Conservation (phyloP, 2,113 vertebrate genomes). For the Pelecanoides urinatrix region DNA sequence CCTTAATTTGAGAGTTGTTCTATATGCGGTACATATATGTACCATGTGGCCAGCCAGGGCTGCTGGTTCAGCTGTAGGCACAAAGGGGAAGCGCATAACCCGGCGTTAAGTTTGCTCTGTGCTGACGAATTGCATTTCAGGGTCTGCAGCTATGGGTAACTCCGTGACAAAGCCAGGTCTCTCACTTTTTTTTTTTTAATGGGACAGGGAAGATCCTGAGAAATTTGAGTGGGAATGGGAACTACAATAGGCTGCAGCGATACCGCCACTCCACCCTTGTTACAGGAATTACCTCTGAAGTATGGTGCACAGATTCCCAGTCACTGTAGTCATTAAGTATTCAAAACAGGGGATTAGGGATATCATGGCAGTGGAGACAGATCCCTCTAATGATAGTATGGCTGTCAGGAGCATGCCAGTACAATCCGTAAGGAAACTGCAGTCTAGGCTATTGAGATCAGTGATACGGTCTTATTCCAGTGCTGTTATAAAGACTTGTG, state of each 20-base stretch:
- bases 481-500: slow-evolving; percentile 4
- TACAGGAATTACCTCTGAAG: neutral
- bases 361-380: slow-evolving; percentile 21
- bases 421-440: neutral
- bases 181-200: too few species aligned
- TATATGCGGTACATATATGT: neutral
- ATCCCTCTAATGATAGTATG: neutral
- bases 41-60: neutral
- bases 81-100: neutral
- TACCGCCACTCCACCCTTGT: neutral
- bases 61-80: neutral
- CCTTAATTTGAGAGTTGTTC: neutral
- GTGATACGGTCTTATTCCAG: neutral
- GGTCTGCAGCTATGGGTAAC: neutral
- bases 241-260: neutral
- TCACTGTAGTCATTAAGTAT: neutral
- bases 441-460: slow-evolving; percentile 10
- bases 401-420: neutral
- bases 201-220: neutral
- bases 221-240: neutral
- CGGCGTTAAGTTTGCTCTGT: rapidly evolving
- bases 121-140: neutral
- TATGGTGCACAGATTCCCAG: neutral
- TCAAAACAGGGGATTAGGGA: slow-evolving; percentile 3
- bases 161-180: neutral